phyloP scores from a whole-genome alignment of 2,797 vertebrate species.

The Neosalanx taihuensis region DNA sequence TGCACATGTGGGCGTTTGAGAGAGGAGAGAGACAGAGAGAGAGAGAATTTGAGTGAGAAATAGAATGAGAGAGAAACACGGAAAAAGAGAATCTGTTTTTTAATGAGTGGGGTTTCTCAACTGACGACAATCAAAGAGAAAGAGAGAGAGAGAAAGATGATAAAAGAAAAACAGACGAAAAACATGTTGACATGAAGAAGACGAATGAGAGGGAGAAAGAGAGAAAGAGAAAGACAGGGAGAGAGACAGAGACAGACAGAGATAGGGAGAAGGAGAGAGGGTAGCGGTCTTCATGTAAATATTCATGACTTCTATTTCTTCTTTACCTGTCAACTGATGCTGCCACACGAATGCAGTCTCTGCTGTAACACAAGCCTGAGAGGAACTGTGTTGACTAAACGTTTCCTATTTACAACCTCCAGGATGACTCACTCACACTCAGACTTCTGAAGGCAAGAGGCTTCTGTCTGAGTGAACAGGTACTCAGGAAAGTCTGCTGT shows the following conservation, averaged over 20 bases:
- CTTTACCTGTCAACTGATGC: not conserved
- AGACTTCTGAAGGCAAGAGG: conserved; percentile 20
- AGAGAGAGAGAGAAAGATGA: too few species aligned
- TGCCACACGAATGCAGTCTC: too few species aligned
- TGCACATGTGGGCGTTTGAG: conserved; percentile 11
- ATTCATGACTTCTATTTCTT: not conserved
- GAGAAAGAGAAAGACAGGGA: not conserved
- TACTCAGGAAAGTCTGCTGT: conserved; percentile 4
- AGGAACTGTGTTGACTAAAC: not conserved
- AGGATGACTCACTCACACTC: conserved; percentile 8
- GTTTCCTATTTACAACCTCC: not conserved
- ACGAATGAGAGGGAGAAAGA: not conserved
- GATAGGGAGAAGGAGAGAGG: conserved; percentile 32
- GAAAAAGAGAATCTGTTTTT: not conserved
- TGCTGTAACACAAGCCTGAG: not conserved
- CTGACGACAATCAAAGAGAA: too few species aligned
- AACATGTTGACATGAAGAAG: not conserved
- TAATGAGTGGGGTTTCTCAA: too few species aligned
- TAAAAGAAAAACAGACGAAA: too few species aligned
- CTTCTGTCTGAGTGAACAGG: conserved; percentile 18
- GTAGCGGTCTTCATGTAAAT: not conserved
- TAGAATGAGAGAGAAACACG: conserved; percentile 18
- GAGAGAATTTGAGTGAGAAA: conserved; percentile 16
- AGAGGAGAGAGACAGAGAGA: conserved; percentile 12
- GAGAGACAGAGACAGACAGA: conserved; percentile 24